A percentile compares a stretch with the other conserved stretches of the same genome.
Conservation (phyloP, 2,888 invertebrate genomes). For the Trichacis sp. region DNA sequence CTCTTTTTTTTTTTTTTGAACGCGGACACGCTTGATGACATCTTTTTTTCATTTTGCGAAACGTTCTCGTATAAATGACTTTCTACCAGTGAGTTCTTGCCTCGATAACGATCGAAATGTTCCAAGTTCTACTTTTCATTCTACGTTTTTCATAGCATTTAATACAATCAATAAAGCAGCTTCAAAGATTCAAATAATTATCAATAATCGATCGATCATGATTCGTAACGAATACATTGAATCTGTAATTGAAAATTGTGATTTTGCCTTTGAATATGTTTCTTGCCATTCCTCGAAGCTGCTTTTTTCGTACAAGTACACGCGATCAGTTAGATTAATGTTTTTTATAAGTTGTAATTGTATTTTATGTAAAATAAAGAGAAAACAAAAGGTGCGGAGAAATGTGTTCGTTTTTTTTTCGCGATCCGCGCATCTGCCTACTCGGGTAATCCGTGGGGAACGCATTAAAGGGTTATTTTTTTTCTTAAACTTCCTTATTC, state of each 20-base stretch:
- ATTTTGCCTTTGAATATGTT: no score
- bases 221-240: no score
- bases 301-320: neutral
- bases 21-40: neutral
- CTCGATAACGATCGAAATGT: neutral
- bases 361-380: constrained; percentile 22
- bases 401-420: constrained; percentile 15
- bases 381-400: constrained; percentile 25
- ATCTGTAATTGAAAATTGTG: no score
- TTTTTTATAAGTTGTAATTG: constrained; percentile 18
- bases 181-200: no score
- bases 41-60: neutral
- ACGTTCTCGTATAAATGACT: neutral
- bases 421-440: constrained; percentile 34
- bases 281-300: constrained; percentile 3
- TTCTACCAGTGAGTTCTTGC: constrained; percentile 7
- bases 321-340: neutral
- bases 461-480: constrained; percentile 43
- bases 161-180: neutral
- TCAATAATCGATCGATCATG: neutral
- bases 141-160: no score
- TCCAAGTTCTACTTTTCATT: no score
- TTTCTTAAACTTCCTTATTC: constrained; percentile 51
- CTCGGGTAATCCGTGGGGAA: constrained; percentile 28
- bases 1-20: neutral